phyloP scores from a whole-genome alignment of 2,113 vertebrate genomes.

The Microtus ochrogaster region DNA sequence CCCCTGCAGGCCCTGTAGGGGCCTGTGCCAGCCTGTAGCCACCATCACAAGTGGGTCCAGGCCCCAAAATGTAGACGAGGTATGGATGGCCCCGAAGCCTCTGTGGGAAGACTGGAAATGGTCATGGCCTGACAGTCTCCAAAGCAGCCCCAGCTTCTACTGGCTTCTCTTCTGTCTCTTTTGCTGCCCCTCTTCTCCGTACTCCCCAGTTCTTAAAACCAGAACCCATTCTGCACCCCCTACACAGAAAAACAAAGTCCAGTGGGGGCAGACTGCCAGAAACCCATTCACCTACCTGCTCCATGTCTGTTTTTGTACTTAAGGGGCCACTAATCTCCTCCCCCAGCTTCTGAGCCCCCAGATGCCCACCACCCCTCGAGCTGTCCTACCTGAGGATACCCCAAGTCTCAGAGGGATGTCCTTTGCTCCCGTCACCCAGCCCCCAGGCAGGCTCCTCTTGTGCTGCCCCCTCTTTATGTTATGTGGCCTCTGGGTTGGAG shows the following conservation, averaged over 20 bases:
- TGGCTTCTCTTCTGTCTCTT: background rate
- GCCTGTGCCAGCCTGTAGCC: background rate
- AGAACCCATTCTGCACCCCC: background rate
- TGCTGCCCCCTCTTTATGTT: fast-evolving
- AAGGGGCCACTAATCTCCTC: background rate
- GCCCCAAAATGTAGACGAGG: background rate
- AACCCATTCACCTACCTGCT: too few species aligned
- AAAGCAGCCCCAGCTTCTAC: background rate
- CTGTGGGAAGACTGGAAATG: background rate
- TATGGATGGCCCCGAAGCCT: background rate
- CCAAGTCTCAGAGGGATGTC: background rate
- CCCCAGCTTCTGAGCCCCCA: background rate
- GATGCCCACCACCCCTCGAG: background rate
- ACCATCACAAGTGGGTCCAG: fast-evolving
- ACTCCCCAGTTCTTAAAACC: background rate
- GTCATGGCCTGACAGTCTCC: background rate
- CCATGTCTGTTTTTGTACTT: background rate
- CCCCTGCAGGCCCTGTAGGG: background rate
- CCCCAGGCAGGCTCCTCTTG: background rate
- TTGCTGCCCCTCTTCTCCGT: background rate
- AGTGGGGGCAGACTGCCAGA: background rate
- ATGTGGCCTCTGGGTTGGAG: background rate
- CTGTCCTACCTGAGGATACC: background rate
- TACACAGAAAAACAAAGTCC: background rate
- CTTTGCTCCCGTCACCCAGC: background rate